Evolutionary conservation across 2,797 vertebrate genomes (phyloP), one percentile per base, ranked within the genome.

Genomic region (Podargus strigoides): DNA sequence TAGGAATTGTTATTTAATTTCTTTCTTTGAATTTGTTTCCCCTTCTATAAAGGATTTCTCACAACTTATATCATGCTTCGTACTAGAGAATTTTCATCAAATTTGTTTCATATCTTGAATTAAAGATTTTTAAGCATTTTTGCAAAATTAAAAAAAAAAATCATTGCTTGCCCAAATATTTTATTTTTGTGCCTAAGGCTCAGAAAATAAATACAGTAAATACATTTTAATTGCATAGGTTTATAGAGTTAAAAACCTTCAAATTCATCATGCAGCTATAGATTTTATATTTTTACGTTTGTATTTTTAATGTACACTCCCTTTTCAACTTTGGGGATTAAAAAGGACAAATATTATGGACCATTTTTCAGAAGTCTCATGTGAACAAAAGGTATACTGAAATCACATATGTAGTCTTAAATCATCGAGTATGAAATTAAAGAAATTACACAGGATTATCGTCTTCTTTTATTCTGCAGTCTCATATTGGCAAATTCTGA

Each of bases 351-450:
- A 44, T 34, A 58, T 26, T 75, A 21, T 59, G 17, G 7, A 50
- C 12, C 10, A 23, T 32, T 80, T 59, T n/a, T n/a, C n/a, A n/a
- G n/a, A n/a, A 30, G 2, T 67, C 6, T n/a, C 4, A 39, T 13
- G 10, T 32, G 49, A 87, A 59, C 7, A 76, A 80, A 69, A 75
- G 1, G 9, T 63, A 28, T 34, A 50, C 9, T 52, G 27, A 90
- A 85, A 67, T 52, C 0, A 0, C 2, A 0, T 16, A 10, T 28
- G 5, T 56, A 12, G 67, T 6, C 9, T 86, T n/a, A 44, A 52
- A 4, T 56, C 10, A 44, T 44, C 18, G 4, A 34, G 8, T 42
- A 55, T 10, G 12, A 86, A 91, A 82, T 34, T 10, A 28, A 79
- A 74, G 36, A 94, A 74, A 23, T 3, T 39, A 44, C 16, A 32